Evolutionary conservation across 2,888 invertebrate species (phyloP).

Genomic region (Vandiemenella viatica): DNA sequence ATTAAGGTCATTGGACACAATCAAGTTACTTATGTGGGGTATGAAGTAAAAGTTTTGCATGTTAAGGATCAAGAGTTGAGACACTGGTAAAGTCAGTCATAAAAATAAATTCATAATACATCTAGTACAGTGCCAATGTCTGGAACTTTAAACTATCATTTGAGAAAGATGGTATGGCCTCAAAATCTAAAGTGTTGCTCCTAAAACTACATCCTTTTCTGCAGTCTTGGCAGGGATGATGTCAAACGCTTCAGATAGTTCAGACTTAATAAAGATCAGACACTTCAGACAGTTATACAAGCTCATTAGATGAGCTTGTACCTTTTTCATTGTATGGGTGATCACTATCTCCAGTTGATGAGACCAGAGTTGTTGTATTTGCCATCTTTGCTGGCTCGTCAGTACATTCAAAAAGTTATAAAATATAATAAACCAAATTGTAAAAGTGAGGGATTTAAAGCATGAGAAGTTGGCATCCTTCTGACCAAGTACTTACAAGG

Average conservation of each 20-base stretch:
- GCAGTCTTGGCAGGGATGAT: background rate
- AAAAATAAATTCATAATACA: constrained; percentile 10
- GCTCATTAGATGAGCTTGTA: no score
- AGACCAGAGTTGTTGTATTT: constrained; percentile 32
- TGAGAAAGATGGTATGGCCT: no score
- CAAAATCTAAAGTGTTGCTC: constrained; percentile 8
- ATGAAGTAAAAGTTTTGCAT: constrained; percentile 22
- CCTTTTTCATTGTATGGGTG: constrained; percentile 37
- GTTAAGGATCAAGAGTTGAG: constrained; percentile 2
- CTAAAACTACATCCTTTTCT: constrained; percentile 4
- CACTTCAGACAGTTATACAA: no score
- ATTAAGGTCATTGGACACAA: constrained; percentile 24
- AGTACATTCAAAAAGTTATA: constrained; percentile 35
- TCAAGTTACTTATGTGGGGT: constrained; percentile 22
- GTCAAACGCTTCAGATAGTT: constrained; percentile 23
- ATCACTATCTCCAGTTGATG: constrained; percentile 28
- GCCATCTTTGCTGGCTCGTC: constrained; percentile 38
- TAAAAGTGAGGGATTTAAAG: constrained; percentile 31
- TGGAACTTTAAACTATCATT: no score
- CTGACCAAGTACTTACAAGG: background rate
- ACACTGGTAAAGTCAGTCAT: constrained; percentile 10
- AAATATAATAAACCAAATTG: constrained; percentile 35
- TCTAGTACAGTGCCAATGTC: no score
- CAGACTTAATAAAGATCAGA: background rate
- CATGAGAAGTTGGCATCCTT: background rate